These are phyloP conservation scores for Menura novaehollandiae DNA, from an alignment of 2,113 vertebrate genomes.

Conservation along the genomic window DNA sequence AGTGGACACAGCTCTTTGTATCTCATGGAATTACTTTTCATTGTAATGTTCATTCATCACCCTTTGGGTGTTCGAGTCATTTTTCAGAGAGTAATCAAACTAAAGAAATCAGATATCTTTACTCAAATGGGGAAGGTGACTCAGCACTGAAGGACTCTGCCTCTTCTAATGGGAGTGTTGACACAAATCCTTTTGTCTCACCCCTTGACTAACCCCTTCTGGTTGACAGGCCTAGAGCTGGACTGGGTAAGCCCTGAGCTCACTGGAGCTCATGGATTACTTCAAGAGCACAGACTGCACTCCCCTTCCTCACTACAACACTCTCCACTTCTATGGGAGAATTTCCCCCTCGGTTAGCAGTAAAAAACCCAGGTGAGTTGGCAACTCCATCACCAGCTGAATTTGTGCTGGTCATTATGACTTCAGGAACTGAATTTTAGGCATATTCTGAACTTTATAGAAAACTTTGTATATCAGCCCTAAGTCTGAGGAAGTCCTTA, in stretches of 20 bases:
- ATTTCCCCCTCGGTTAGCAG: background rate
- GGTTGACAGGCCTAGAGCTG: background rate
- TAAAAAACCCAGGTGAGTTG: background rate
- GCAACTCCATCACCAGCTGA: rapidly evolving
- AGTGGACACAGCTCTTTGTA: background rate
- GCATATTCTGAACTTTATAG: background rate
- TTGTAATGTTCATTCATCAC: too few relatives aligned
- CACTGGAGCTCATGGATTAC: background rate
- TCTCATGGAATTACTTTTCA: background rate
- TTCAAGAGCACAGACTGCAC: background rate
- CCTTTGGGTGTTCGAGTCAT: background rate
- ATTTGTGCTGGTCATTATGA: background rate
- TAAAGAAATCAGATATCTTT: background rate
- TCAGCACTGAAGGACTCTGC: background rate
- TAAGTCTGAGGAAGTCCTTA: background rate
- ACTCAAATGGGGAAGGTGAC: background rate
- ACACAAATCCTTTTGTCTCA: background rate
- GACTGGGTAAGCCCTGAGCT: background rate
- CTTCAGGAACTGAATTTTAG: background rate
- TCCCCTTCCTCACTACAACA: background rate
- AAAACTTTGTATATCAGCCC: background rate
- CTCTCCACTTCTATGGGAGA: background rate
- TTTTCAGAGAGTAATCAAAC: background rate
- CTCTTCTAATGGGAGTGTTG: background rate
- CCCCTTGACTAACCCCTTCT: background rate